Evolutionary conservation across 2,888 invertebrate genomes (phyloP).

Genomic region (Sphaeridia pumilis): DNA sequence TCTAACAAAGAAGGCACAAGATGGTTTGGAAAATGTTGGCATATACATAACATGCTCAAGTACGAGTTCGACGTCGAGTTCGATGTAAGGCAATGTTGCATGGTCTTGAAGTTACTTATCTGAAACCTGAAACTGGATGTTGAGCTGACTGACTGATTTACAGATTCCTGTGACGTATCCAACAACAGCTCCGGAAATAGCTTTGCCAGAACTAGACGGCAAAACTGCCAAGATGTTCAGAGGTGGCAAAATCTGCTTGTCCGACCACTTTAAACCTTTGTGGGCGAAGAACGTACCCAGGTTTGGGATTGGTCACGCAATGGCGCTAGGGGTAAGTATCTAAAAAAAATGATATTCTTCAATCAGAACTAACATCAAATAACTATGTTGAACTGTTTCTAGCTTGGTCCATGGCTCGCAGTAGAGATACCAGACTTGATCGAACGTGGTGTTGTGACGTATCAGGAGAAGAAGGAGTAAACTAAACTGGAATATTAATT

Average conservation of each 20-base stretch:
- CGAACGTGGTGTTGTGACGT: conserved; percentile 65
- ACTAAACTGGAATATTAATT: too few relatives aligned
- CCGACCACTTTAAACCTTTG: conserved; percentile 96
- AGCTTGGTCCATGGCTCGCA: conserved; percentile 97
- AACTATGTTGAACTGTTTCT: too few relatives aligned
- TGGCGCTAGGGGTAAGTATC: conserved; percentile 92
- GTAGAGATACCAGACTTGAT: conserved; percentile 97
- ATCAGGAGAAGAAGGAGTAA: conserved; percentile 50
- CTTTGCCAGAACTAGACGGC: conserved; percentile 90
- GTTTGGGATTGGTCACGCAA: conserved; percentile 97
- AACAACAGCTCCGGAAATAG: conserved; percentile 89
- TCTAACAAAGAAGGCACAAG: conserved; percentile 95
- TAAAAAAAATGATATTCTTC: too few relatives aligned
- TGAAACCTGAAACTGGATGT: too few relatives aligned
- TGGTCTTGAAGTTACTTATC: too few relatives aligned
- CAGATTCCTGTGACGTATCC: conserved; percentile 98
- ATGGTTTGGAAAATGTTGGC: conserved; percentile 99
- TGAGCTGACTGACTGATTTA: too few relatives aligned
- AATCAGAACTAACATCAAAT: too few relatives aligned
- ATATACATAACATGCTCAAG: conserved; percentile 85
- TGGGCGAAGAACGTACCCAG: conserved; percentile 97
- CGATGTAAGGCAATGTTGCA: too few relatives aligned
- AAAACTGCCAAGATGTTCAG: conserved; percentile 94
- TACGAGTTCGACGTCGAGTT: conserved; percentile 97
- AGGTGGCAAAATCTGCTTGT: conserved; percentile 96